phyloP scores from a whole-genome alignment of 1,140 invertebrate species.

The Trichoplusia ni region DNA sequence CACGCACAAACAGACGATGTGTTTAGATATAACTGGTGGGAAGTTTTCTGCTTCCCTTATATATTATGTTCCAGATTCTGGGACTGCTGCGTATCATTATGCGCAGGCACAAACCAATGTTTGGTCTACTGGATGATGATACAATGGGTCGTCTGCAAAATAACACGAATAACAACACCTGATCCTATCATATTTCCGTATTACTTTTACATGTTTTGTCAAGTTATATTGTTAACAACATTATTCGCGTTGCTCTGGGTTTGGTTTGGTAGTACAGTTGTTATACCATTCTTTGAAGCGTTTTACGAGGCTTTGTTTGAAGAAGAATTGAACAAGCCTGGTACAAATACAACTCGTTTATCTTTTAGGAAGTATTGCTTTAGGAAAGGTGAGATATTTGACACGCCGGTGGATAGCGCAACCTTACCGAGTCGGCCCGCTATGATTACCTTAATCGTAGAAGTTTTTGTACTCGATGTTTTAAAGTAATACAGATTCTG shows the following conservation, averaged over 20 bases:
- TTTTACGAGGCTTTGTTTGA: slow-evolving; percentile 46
- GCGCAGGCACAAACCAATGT: slow-evolving; percentile 68
- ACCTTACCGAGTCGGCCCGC: slow-evolving; percentile 13
- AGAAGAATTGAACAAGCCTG: neutral
- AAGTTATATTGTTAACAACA: slow-evolving; percentile 59
- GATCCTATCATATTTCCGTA: slow-evolving; percentile 69
- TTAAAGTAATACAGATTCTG: slow-evolving; percentile 31
- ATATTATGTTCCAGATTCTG: slow-evolving; percentile 63
- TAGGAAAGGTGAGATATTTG: slow-evolving; percentile 69
- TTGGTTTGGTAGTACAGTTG: slow-evolving; percentile 51
- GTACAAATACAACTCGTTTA: slow-evolving; percentile 39
- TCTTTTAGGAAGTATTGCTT: slow-evolving; percentile 69
- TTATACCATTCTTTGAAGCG: slow-evolving; percentile 60
- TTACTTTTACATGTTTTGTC: slow-evolving; percentile 71
- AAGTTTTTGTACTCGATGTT: slow-evolving; percentile 28
- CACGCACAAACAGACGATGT: slow-evolving; percentile 56
- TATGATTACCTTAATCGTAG: slow-evolving; percentile 31
- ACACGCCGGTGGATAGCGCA: slow-evolving; percentile 44
- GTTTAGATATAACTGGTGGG: slow-evolving; percentile 65
- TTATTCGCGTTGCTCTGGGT: slow-evolving; percentile 59
- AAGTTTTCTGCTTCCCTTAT: slow-evolving; percentile 74
- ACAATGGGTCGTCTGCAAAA: slow-evolving; percentile 69
- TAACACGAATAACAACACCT: slow-evolving; percentile 57
- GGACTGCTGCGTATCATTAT: slow-evolving; percentile 62
- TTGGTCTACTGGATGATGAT: slow-evolving; percentile 70